phyloP scores from a whole-genome alignment of 2,113 vertebrate genomes.

The Daphoenositta chrysoptera region DNA sequence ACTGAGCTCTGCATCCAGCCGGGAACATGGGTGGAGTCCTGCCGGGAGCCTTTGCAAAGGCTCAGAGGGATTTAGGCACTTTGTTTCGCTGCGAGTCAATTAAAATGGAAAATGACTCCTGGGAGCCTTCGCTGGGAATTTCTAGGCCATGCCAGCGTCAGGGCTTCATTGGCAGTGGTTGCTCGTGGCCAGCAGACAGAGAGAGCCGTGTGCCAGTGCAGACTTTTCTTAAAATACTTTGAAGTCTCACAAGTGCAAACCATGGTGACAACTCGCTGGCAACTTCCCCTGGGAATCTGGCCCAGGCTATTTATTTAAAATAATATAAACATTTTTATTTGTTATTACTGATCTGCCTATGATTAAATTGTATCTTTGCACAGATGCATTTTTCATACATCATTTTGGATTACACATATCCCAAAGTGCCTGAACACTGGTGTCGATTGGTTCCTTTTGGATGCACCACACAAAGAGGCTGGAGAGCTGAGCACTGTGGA shows the following conservation, averaged over 20 bases:
- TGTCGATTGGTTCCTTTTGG: neutral
- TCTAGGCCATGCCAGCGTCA: neutral
- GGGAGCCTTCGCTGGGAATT: neutral
- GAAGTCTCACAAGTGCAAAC: neutral
- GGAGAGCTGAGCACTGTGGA: accelerated
- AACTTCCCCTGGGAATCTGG: neutral
- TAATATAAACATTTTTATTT: neutral
- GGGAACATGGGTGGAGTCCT: neutral
- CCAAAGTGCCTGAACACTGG: accelerated
- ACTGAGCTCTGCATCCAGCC: neutral
- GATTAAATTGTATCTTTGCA: neutral
- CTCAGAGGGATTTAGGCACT: neutral
- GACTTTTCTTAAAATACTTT: neutral
- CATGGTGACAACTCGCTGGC: accelerated
- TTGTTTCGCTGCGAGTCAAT: neutral
- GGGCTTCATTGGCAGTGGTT: accelerated
- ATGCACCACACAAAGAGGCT: accelerated
- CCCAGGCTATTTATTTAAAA: neutral
- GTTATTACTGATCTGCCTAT: neutral
- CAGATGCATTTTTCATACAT: neutral
- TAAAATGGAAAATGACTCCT: neutral
- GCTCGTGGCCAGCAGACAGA: neutral
- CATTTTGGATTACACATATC: neutral
- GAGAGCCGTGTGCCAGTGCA: accelerated
- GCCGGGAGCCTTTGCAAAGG: neutral